Percentiles rank a stretch among this genome's conserved stretches.
Evolutionary conservation across 2,888 invertebrate genomes (phyloP).

Genomic region (Ophraella communa): DNA sequence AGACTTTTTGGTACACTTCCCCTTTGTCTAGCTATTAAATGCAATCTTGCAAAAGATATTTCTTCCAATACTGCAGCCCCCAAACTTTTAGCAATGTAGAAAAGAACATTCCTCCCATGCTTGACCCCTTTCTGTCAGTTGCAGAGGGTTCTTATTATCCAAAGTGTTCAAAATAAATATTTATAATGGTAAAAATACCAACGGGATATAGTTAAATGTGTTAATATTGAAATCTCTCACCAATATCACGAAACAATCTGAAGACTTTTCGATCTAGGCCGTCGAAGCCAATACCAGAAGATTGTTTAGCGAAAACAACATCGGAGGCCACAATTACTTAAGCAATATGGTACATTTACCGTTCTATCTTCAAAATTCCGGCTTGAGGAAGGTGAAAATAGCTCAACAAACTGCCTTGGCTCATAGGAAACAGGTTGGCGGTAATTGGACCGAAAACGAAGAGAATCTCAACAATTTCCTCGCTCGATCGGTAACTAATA

Average conservation of each 20-base stretch:
- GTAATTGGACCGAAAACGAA: constrained; percentile 63
- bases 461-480: constrained; percentile 62
- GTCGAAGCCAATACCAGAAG: constrained; percentile 89
- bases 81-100: no score
- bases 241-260: neutral
- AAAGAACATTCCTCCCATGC: no score
- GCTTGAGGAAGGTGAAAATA: constrained; percentile 84
- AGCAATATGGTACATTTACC: constrained; percentile 97
- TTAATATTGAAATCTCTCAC: neutral
- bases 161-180: no score
- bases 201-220: neutral
- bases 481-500: constrained; percentile 61
- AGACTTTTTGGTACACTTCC: no score
- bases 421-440: constrained; percentile 59
- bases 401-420: constrained; percentile 81
- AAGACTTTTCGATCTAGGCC: constrained; percentile 64
- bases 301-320: constrained; percentile 87
- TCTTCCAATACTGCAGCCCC: no score
- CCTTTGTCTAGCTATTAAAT: no score
- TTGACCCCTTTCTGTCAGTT: no score
- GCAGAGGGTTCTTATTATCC: no score
- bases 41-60: no score
- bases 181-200: no score
- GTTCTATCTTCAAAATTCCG: constrained; percentile 97
- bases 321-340: constrained; percentile 93